Evolutionary conservation across 2,888 invertebrate genomes (phyloP), one percentile per base, ranked within the genome.

Genomic region (Catocala nupta): DNA sequence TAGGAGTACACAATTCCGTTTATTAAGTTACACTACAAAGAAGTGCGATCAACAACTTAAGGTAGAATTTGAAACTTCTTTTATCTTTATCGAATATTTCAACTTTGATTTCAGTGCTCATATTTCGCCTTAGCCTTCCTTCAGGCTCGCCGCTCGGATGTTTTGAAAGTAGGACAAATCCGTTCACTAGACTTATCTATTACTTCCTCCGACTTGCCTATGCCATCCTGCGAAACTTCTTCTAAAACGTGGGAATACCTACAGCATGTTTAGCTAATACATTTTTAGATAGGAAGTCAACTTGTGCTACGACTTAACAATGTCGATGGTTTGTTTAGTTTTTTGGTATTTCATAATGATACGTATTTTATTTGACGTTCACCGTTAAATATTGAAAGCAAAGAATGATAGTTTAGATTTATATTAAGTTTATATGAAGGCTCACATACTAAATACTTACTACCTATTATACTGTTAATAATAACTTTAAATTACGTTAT

Each of bases 111-210:
- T 67, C 55, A 56, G 50, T 49, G 48, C 52, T 65, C 59, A 65
- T 71, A 71, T 65, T 65, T 67, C 58, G 44, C 67, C 49, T 64
- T 45, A 47, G 39, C 51, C 47, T 61, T 58, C 43, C 34, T 55
- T 50, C 44, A 58, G 48, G 60, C 44, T 56, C 43, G 13, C 25
- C 58, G 49, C 36, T 62, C 56, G 50, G 49, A 69, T 55, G 53
- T 56, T 58, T 59, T 57, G 59, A 42, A 72, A 69, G 50, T 66
- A 55, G 66, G 44, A 69, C 65, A 67, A 69, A 66, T 67, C 51
- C 54, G 55, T 74, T 63, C 54, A 56, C 59, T 36, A 53, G 58
- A 63, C 12, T 71, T 69, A 61, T 55, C 25, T 61, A 56, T 64
- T 52, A 52, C 43, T 67, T 69, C 52, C 62, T 57, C 34, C 47